These are phyloP conservation scores for Haliclona indistincta DNA, from an alignment of 37 sponge, comb jelly and placozoan genomes.

Conservation along the genomic window DNA sequence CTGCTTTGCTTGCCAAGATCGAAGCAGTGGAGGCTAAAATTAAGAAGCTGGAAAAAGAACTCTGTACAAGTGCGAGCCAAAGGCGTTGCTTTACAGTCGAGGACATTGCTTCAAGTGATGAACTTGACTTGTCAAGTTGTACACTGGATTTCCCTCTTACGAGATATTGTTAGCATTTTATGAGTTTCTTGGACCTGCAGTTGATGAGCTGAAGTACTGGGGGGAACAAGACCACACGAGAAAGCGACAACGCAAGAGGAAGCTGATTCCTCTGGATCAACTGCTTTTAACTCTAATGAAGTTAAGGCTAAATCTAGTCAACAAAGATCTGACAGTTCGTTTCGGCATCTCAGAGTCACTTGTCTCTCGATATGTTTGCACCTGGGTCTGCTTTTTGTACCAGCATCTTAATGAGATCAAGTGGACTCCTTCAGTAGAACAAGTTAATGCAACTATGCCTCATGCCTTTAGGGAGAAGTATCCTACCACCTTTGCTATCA, in stretches of 20 bases:
- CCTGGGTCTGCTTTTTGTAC: constrained; percentile 26
- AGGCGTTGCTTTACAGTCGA: neutral
- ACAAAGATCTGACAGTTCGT: constrained; percentile 29
- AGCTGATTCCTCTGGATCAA: constrained; percentile 42
- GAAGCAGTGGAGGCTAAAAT: constrained; percentile 42
- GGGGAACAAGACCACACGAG: constrained; percentile 14
- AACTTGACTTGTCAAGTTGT: constrained; percentile 6
- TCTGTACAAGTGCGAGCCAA: neutral
- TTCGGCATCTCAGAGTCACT: constrained; percentile 28
- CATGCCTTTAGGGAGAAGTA: neutral
- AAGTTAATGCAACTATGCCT: constrained; percentile 13
- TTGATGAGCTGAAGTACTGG: constrained; percentile 48
- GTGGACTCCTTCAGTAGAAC: constrained; percentile 12
- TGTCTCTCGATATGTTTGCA: constrained; percentile 42
- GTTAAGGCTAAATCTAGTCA: constrained; percentile 26
- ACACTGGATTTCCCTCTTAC: constrained; percentile 38
- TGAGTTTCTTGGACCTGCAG: constrained; percentile 56
- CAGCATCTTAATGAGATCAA: constrained; percentile 20
- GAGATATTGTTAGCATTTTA: constrained; percentile 24
- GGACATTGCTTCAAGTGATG: constrained; percentile 3
- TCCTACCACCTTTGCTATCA: constrained; percentile 25
- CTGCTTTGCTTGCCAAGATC: constrained; percentile 32
- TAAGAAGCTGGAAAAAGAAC: constrained; percentile 5
- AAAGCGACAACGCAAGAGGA: constrained; percentile 12
- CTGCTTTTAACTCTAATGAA: constrained; percentile 33